phyloP scores from a whole-genome alignment of 1,140 invertebrate species.

The Drosophila nikananu region DNA sequence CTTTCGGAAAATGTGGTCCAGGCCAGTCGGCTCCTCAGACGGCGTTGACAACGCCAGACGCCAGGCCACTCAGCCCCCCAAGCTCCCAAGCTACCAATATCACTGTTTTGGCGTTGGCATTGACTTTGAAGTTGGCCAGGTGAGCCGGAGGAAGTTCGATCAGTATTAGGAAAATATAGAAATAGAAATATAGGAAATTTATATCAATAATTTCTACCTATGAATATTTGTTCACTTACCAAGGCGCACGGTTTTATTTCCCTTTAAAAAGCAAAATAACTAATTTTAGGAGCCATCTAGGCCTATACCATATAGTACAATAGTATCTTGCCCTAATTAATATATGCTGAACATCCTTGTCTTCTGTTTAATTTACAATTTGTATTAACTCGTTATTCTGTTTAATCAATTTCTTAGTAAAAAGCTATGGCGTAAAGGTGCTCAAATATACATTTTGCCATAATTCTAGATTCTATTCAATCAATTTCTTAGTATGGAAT shows the following conservation, averaged over 20 bases:
- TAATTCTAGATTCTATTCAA: not conserved
- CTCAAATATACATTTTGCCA: not conserved
- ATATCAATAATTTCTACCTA: no score
- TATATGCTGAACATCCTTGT: not conserved
- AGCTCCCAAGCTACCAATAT: constrained; percentile 28
- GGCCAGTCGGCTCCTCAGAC: constrained; percentile 58
- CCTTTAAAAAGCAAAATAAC: no score
- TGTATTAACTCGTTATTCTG: no score
- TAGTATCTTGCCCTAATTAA: no score
- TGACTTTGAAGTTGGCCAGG: constrained; percentile 70
- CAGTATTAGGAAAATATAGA: not conserved
- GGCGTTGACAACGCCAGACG: constrained; percentile 63
- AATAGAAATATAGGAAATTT: no score
- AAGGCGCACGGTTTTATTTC: no score
- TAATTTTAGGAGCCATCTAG: no score
- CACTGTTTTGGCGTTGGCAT: constrained; percentile 48
- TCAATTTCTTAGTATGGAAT: not conserved
- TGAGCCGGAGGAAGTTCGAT: constrained; percentile 14
- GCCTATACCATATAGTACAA: no score
- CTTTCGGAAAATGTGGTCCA: constrained; percentile 82
- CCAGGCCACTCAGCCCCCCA: constrained; percentile 24
- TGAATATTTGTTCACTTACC: no score
- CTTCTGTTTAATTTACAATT: not conserved
- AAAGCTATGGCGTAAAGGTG: not conserved
- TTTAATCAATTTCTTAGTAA: not conserved